Evolutionary conservation across 2,113 vertebrate species (phyloP), one percentile per base, ranked within the genome.

Genomic region (Labrus mixtus): DNA sequence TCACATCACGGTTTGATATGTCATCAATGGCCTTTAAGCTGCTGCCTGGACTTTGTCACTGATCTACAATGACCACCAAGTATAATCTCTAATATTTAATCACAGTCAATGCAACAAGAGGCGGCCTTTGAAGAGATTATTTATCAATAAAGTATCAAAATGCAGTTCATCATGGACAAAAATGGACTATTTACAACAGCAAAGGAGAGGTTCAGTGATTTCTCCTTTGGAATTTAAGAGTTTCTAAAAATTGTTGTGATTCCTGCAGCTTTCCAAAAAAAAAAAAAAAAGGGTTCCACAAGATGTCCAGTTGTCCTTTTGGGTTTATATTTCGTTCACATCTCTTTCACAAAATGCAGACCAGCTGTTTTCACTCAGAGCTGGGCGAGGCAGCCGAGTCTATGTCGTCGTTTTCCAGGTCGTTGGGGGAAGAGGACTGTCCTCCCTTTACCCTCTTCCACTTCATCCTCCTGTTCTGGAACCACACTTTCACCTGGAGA

Each of bases 381-480:
- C 94, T 96, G 67, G 96, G 96, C 16, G 97, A 98, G 16, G 97
- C 94, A 0, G 96, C 95, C 2, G 96, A 98, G 94, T 99, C 97
- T 57, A 95, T 89, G 11, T 98, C 97, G 51, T 98, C 97, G 0
- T 93, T 93, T 83, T 98, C 96, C 9, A 94, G 94, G 71, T 96
- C 95, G 0, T 93, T 95, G 1, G 97, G 96, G 6, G 96, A 97
- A 54, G 93, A 89, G 0, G 96, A 95, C 19, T 97, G 97, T 54
- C 97, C 97, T 0, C 98, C 96, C 87, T 98, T 99, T 46, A 99
- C 97, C 0, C 98, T 93, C 87, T 99, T 99, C 98, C 98, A 99
- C 88, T 99, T 99, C 98, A 99, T 99, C 84, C 98, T 95, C 90
- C 98, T 92, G 95, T 99, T 99, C 88, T 99, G 98, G 82, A 99